phyloP scores from a whole-genome alignment of 2,113 vertebrate species.

The Gavia stellata region DNA sequence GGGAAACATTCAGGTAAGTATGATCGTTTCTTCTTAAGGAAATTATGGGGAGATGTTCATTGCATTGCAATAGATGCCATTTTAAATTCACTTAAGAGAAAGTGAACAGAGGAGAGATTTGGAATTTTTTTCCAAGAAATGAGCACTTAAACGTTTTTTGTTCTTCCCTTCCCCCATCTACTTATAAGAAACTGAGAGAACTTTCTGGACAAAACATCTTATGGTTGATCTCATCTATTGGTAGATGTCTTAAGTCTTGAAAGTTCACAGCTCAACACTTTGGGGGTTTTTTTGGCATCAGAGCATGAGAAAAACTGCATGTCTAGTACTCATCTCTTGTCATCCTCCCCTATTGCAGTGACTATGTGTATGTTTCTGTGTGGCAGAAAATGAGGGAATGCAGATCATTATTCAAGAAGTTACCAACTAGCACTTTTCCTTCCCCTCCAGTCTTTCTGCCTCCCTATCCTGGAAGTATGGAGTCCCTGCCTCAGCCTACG shows the following conservation, averaged over 20 bases:
- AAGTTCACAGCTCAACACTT: conserved; percentile 36
- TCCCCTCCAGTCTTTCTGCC: conserved; percentile 66
- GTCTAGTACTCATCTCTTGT: conserved; percentile 53
- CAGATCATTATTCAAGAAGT: conserved; percentile 42
- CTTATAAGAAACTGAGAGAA: conserved; percentile 8
- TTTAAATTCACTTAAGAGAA: neutral
- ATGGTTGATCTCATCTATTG: neutral
- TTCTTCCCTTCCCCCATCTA: neutral
- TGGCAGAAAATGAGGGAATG: conserved; percentile 58
- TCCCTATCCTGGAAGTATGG: conserved; percentile 62
- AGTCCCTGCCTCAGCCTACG: conserved; percentile 64
- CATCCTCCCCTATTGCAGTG: conserved; percentile 52
- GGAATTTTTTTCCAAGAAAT: neutral
- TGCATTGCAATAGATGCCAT: neutral
- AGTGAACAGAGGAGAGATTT: neutral
- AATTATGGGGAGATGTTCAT: neutral
- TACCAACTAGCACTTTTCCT: conserved; percentile 66
- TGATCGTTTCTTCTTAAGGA: neutral
- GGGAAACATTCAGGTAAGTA: conserved; percentile 51
- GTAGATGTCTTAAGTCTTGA: conserved; percentile 48
- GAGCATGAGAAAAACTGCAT: conserved; percentile 58
- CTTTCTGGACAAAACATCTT: conserved; percentile 53
- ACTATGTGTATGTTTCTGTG: conserved; percentile 59
- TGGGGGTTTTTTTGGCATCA: neutral
- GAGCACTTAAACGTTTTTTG: neutral